phyloP scores from a whole-genome alignment of 2,113 vertebrate genomes.

The Plectropomus leopardus region DNA sequence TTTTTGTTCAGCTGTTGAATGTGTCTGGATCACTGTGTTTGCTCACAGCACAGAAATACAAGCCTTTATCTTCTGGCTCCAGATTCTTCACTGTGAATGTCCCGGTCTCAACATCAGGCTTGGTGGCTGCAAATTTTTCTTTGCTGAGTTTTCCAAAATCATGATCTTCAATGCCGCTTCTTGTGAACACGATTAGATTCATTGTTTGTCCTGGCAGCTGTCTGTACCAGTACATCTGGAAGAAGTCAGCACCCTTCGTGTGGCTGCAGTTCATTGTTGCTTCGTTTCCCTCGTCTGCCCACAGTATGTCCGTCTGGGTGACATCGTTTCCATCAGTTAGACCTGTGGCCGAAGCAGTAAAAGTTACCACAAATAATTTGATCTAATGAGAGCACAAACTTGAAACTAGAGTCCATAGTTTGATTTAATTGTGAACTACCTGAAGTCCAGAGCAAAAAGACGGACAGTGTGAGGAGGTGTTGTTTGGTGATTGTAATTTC shows the following conservation, averaged over 20 bases:
- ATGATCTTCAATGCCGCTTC: not conserved
- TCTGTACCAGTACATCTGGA: conserved; percentile 59
- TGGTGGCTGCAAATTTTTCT: conserved; percentile 35
- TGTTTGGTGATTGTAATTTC: not conserved
- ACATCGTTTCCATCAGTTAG: conserved; percentile 2
- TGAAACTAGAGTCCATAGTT: not conserved
- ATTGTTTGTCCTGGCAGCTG: conserved; percentile 64
- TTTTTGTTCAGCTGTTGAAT: conserved; percentile 43
- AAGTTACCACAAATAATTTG: too few relatives aligned
- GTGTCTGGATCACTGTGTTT: conserved; percentile 16
- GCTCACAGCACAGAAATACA: conserved; percentile 51
- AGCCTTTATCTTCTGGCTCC: conserved; percentile 32
- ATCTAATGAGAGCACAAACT: not conserved
- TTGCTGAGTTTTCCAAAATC: not conserved
- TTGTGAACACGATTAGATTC: conserved; percentile 43
- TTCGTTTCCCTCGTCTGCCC: not conserved
- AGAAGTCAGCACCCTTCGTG: not conserved
- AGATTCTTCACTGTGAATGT: conserved; percentile 39
- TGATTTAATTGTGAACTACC: conserved; percentile 18
- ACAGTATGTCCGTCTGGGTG: conserved; percentile 19
- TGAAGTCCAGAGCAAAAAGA: not conserved
- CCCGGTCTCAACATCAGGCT: not conserved
- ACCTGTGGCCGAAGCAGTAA: not conserved
- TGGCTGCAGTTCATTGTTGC: conserved; percentile 48
- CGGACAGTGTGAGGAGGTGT: accelerated